A percentile compares a stretch with the other conserved stretches of the same genome.
phyloP scores from a whole-genome alignment of 2,888 invertebrate species.

The Lithophane semibrunnea region DNA sequence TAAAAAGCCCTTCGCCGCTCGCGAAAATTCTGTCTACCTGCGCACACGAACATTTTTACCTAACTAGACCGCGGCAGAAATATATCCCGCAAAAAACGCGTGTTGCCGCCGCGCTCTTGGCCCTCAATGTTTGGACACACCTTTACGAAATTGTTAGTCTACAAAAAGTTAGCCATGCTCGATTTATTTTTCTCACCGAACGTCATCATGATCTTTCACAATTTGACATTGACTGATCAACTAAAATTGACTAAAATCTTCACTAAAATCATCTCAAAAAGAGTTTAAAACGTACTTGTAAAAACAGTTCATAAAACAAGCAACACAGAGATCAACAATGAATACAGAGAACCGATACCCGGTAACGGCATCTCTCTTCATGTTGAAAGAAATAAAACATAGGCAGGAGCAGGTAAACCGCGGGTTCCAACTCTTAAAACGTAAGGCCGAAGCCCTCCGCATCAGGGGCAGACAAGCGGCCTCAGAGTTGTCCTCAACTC shows the following conservation, averaged over 20 bases:
- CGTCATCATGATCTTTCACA: conserved; percentile 1
- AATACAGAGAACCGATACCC: conserved; percentile 85
- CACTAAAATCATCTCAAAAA: conserved; percentile 1
- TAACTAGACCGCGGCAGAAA: too few species aligned
- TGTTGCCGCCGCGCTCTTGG: too few species aligned
- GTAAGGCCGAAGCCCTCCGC: conserved; percentile 85
- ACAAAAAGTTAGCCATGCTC: not conserved
- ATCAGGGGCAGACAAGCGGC: conserved; percentile 82
- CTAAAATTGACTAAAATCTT: not conserved
- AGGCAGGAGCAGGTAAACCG: conserved; percentile 83
- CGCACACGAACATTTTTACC: too few species aligned
- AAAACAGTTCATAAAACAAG: not conserved
- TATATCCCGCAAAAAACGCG: too few species aligned
- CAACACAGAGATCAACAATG: conserved; percentile 69
- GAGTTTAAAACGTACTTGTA: not conserved
- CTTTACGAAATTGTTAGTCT: not conserved
- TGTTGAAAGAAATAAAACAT: conserved; percentile 86
- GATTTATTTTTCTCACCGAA: conserved; percentile 3
- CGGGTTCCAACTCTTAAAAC: conserved; percentile 82
- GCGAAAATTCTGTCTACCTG: too few species aligned
- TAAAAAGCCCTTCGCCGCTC: not conserved
- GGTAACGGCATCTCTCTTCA: conserved; percentile 85
- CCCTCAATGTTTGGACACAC: too few species aligned
- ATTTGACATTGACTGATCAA: conserved; percentile 3
- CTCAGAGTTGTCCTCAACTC: conserved; percentile 79